Conservation (phyloP, 2,888 invertebrate species). For the Limnephilus lunatus region DNA sequence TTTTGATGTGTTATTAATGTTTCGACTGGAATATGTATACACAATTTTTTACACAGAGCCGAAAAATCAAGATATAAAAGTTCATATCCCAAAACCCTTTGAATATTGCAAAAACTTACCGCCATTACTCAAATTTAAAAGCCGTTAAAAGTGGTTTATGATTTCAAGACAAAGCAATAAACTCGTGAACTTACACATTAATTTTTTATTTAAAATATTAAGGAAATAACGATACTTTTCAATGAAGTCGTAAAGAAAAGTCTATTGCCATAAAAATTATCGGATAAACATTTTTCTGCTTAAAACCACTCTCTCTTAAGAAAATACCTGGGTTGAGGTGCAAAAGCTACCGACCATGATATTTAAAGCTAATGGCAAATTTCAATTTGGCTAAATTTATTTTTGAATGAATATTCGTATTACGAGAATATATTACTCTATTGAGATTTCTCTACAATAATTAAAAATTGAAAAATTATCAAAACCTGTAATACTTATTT, state of each 20-base stretch:
- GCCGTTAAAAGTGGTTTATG: conserved; percentile 23
- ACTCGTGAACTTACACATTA: not conserved
- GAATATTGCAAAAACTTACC: conserved; percentile 15
- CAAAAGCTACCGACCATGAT: not conserved
- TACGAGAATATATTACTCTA: not conserved
- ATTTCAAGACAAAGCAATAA: conserved; percentile 17
- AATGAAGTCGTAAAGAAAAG: conserved; percentile 12
- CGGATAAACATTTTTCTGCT: not conserved
- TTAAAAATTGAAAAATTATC: not conserved
- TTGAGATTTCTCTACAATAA: not conserved
- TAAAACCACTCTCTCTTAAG: not conserved
- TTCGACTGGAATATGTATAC: not conserved
- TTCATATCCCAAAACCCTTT: not conserved
- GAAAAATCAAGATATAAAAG: not conserved
- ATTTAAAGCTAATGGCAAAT: not conserved
- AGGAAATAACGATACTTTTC: conserved; percentile 2
- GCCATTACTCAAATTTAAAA: conserved; percentile 22
- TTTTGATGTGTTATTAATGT: not conserved
- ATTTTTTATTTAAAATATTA: conserved; percentile 10
- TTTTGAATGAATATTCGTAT: not conserved
- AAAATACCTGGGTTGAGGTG: not conserved
- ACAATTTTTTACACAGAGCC: not conserved
- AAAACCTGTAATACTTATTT: not conserved
- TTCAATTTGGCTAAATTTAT: not conserved
- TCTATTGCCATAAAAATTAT: not conserved